Conservation (phyloP, 2,113 vertebrate genomes). For the Ceuthmochares aereus region DNA sequence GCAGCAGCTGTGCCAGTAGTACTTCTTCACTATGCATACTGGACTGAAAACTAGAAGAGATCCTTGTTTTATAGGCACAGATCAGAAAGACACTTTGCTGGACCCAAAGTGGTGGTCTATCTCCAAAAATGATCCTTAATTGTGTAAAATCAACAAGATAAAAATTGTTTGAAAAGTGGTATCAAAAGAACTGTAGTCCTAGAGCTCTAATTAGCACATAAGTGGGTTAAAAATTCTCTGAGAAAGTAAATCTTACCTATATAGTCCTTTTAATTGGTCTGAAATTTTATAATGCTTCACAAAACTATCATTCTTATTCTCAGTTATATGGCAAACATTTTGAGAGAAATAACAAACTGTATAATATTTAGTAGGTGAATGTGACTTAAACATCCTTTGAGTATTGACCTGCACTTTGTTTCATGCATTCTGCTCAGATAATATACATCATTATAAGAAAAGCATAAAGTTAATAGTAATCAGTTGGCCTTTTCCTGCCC, state of each 20-base stretch:
- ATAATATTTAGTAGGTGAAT: not conserved
- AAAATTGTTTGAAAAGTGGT: not conserved
- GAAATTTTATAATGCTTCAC: not conserved
- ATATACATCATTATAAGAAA: not conserved
- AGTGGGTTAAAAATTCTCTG: not conserved
- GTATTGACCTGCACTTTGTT: not conserved
- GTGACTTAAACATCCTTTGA: not conserved
- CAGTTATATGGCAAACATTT: not conserved
- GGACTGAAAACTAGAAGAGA: not conserved
- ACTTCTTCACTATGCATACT: not conserved
- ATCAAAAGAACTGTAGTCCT: not conserved
- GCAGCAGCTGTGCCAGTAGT: not conserved
- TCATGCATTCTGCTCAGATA: not conserved
- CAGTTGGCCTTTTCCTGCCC: not conserved
- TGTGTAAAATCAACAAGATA: not conserved
- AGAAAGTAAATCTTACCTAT: not conserved
- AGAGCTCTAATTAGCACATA: not conserved
- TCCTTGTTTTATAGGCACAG: not conserved
- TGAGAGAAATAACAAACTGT: not conserved
- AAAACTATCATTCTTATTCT: not conserved
- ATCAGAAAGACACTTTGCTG: not conserved
- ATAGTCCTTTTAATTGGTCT: not conserved
- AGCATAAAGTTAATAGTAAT: not conserved
- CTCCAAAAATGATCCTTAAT: not conserved
- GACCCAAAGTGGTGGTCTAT: not conserved